A percentile compares a stretch with the other conserved stretches of the same genome.
Conservation (phyloP, 2,113 vertebrate species). For the Marmota flaviventris region DNA sequence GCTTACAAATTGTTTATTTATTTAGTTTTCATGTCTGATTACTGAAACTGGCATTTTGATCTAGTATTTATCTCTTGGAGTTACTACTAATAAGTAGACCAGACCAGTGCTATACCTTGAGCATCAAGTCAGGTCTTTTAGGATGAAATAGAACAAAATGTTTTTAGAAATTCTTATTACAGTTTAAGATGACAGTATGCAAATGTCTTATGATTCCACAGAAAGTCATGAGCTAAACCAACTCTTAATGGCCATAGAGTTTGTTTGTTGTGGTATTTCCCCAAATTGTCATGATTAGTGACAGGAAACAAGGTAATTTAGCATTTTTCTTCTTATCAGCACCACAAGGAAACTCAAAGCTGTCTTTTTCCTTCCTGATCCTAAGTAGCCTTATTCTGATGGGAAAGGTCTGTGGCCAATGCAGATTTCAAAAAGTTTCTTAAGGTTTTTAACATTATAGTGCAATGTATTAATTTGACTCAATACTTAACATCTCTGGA, state of each 20-base stretch:
- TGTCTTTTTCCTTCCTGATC: slow-evolving; percentile 48
- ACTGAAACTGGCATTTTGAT: slow-evolving; percentile 77
- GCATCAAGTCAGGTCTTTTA: slow-evolving; percentile 56
- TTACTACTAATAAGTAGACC: slow-evolving; percentile 75
- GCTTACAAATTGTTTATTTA: slow-evolving; percentile 81
- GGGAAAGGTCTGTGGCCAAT: slow-evolving; percentile 34
- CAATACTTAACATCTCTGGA: neutral
- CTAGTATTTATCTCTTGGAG: slow-evolving; percentile 73
- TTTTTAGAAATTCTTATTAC: neutral
- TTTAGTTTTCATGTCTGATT: slow-evolving; percentile 84
- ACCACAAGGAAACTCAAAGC: slow-evolving; percentile 62
- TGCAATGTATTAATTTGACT: slow-evolving; percentile 24
- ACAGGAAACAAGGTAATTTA: slow-evolving; percentile 46
- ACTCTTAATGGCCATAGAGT: slow-evolving; percentile 29
- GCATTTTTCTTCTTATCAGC: slow-evolving; percentile 50
- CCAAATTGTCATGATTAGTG: slow-evolving; percentile 56
- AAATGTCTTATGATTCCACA: slow-evolving; percentile 66
- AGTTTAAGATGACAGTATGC: neutral
- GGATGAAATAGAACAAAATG: slow-evolving; percentile 60
- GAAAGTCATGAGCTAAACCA: slow-evolving; percentile 66
- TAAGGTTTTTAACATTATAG: slow-evolving; percentile 58
- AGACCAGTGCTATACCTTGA: slow-evolving; percentile 59
- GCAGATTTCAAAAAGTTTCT: slow-evolving; percentile 26
- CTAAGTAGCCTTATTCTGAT: slow-evolving; percentile 51
- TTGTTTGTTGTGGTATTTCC: slow-evolving; percentile 69